Percentiles rank a stretch among this genome's conserved stretches.
Evolutionary conservation across 2,797 vertebrate genomes (phyloP).

Genomic region (Pangasius djambal): DNA sequence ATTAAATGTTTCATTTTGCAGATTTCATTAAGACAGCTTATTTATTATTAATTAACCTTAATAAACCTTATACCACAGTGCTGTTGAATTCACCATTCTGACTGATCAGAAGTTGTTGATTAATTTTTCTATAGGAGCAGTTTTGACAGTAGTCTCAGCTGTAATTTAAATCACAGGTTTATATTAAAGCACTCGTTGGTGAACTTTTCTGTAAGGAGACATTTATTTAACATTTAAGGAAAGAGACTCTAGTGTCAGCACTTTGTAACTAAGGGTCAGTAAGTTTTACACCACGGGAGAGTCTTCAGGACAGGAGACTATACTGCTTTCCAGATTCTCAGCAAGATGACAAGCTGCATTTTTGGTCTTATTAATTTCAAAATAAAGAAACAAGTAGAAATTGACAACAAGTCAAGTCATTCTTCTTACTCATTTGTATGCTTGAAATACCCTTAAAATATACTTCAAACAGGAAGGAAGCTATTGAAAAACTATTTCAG

Average conservation of each 20-base stretch:
- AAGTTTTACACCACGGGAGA: not conserved
- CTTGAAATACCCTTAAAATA: not conserved
- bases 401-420: not conserved
- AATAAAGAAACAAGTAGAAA: not conserved
- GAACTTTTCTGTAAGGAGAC: not conserved
- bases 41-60: not conserved
- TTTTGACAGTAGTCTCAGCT: not conserved
- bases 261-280: not conserved
- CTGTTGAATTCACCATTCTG: not conserved
- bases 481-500: constrained; percentile 1
- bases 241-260: not conserved
- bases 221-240: not conserved
- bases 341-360: not conserved
- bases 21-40: not conserved
- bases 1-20: not conserved
- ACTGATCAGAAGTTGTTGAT: not conserved
- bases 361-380: not conserved
- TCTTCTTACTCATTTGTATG: not conserved
- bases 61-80: not conserved
- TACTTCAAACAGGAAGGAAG: not conserved
- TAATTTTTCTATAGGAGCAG: not conserved
- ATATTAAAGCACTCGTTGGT: not conserved
- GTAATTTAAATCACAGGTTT: not conserved
- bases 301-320: not conserved
- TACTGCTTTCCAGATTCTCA: not conserved